These are phyloP conservation scores for Drosophila infuscata DNA, from an alignment of 2,888 invertebrate species.

Conservation along the genomic window DNA sequence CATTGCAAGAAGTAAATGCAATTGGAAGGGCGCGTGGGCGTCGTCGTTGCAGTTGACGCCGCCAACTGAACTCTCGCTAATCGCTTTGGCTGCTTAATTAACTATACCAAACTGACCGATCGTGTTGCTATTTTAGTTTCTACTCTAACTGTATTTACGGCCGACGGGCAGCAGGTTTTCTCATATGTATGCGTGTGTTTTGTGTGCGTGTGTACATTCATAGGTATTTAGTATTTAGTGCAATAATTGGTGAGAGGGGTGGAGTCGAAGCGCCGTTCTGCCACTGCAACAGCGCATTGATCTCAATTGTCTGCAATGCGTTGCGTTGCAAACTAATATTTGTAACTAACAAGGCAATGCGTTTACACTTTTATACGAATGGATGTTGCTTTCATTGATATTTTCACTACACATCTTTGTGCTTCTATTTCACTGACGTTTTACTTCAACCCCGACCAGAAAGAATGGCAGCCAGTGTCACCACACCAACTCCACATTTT, in stretches of 20 bases:
- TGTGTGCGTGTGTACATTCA: slow-evolving; percentile 38
- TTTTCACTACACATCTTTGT: slow-evolving; percentile 61
- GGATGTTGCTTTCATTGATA: slow-evolving; percentile 38
- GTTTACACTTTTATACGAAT: slow-evolving; percentile 20
- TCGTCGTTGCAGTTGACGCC: slow-evolving; percentile 24
- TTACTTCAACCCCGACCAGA: slow-evolving; percentile 62
- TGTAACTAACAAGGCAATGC: slow-evolving; percentile 26
- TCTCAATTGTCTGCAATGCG: slow-evolving; percentile 1
- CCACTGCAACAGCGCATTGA: slow-evolving; percentile 23
- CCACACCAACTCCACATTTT: slow-evolving; percentile 31
- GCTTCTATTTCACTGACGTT: slow-evolving; percentile 50
- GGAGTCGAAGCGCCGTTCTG: slow-evolving; percentile 56
- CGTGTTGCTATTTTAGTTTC: slow-evolving; percentile 67
- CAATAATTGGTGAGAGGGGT: slow-evolving; percentile 51
- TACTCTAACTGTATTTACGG: slow-evolving; percentile 70
- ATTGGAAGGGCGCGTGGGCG: slow-evolving; percentile 47
- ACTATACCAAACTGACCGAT: slow-evolving; percentile 34
- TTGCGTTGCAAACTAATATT: slow-evolving; percentile 12
- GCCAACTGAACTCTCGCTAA: slow-evolving; percentile 13
- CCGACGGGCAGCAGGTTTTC: slow-evolving; percentile 73
- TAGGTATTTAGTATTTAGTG: slow-evolving; percentile 62
- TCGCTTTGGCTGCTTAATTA: slow-evolving; percentile 52
- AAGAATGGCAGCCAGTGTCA: slow-evolving; percentile 56
- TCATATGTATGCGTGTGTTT: slow-evolving; percentile 16
- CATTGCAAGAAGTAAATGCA: slow-evolving; percentile 86